Percentiles rank a stretch among this genome's conserved stretches.
Evolutionary conservation across 2,113 vertebrate genomes (phyloP).

Genomic region (Hemibates koningsi): DNA sequence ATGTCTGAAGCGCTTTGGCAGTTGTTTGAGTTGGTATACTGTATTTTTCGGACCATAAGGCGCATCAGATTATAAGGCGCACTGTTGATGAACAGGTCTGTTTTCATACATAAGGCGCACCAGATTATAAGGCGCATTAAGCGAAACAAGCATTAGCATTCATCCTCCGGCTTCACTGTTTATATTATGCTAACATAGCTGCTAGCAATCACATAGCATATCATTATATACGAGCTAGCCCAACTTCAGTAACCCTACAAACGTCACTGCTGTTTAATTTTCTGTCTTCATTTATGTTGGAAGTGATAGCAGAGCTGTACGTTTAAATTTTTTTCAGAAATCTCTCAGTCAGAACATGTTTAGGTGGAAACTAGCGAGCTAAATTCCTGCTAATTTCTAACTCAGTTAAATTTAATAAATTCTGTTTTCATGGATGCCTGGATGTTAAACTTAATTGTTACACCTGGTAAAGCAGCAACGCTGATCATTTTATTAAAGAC

Average conservation of each 20-base stretch:
- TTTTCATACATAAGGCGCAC: no score
- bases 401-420: fast-evolving
- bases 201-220: neutral
- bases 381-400: neutral
- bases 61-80: neutral
- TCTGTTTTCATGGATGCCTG: fast-evolving
- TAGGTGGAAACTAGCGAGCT: neutral
- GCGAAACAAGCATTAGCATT: neutral
- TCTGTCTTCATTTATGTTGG: neutral
- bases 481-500: neutral
- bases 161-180: neutral
- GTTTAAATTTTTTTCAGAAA: fast-evolving
- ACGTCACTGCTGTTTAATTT: neutral
- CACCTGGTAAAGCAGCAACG: neutral
- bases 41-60: neutral
- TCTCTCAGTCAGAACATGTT: neutral
- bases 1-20: neutral
- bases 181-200: neutral
- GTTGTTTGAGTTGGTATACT: neutral
- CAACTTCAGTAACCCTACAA: neutral
- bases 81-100: no score
- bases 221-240: neutral
- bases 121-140: neutral
- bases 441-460: neutral
- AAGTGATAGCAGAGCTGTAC: neutral